Conservation (phyloP, 2,797 vertebrate species). For the Malacoraja senta region DNA sequence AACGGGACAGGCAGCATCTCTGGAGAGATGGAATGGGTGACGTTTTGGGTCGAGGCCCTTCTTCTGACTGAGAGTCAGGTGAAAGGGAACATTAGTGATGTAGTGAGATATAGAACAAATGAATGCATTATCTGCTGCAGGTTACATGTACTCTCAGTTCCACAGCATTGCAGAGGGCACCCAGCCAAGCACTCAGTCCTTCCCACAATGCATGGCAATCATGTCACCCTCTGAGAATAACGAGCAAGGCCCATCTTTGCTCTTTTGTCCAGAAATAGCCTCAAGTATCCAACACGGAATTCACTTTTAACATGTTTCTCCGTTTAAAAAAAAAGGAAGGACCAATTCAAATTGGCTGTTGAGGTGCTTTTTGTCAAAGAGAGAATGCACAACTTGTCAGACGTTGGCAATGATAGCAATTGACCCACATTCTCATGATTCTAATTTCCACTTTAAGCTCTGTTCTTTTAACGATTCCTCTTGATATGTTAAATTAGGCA, state of each 20-base stretch:
- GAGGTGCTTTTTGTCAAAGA: background rate
- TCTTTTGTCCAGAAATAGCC: background rate
- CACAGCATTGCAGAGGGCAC: fast-evolving
- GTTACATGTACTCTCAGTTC: background rate
- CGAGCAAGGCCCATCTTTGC: background rate
- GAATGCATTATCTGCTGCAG: too few species aligned
- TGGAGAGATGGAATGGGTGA: too few species aligned
- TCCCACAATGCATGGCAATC: background rate
- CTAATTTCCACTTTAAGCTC: conserved; percentile 31
- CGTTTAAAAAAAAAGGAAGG: background rate
- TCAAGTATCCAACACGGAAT: background rate
- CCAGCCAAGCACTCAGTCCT: background rate
- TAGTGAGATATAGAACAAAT: too few species aligned
- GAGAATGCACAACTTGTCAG: background rate
- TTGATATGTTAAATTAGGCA: conserved; percentile 29
- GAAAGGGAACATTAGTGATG: too few species aligned
- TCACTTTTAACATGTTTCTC: background rate
- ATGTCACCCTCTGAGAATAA: background rate
- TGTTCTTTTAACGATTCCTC: conserved; percentile 22
- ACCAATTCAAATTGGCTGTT: background rate
- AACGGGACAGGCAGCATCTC: too few species aligned
- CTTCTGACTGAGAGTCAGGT: too few species aligned
- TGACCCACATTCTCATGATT: conserved; percentile 17
- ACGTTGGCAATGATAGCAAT: conserved; percentile 6
- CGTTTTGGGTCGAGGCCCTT: too few species aligned